Evolutionary conservation across 2,888 invertebrate genomes (phyloP), one percentile per base, ranked within the genome.

Genomic region (Bellardia bayeri): DNA sequence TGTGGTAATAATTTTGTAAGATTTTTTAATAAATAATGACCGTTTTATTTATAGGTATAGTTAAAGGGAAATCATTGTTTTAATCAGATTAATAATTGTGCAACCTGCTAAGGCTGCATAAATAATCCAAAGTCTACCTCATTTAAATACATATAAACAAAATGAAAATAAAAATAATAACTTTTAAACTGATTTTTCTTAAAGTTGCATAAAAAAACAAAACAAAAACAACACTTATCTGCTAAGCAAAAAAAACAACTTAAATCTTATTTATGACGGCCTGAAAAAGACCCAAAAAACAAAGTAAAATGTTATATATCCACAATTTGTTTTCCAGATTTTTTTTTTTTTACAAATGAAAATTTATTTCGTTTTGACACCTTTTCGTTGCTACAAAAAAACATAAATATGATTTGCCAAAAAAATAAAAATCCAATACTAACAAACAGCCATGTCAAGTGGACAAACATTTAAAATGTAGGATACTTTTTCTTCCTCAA

Each of bases 331-430:
- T 71, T 83, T 33, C 23, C 11, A 49, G 23, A 42, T 16, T 13
- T 37, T 42, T 56, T 58, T 61, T 23, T 23, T 64, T 30, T 66
- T 56, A 37, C 30, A 76, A 72, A 84, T 84, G 64, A 84, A 79
- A 84, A 79, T 79, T 79, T 79, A 79, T 84, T 49, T 66, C 30
- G 40, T 79, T 78, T 83, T 83, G 72, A 72, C 84, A 84, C 84
- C 84, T 79, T 79, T 79, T 84, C 56, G 49, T 49, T 64, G 78
- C 54, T 45, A 6, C 5, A 78, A 51, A 69, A 69, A 61, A 69
- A 37, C 16, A 42, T 54, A 58, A 58, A 64, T 42, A 66, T 13
- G 13, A n/a, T 61, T 75, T 83, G 83, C 78, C 45, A 71, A 83
- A 7, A 68, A 45, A 68, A 49, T 40, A 9, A 64, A 23, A 51